Base-by-base conservation (phyloP, 2,113 vertebrate genomes). In the Tupaia chinensis region DNA sequence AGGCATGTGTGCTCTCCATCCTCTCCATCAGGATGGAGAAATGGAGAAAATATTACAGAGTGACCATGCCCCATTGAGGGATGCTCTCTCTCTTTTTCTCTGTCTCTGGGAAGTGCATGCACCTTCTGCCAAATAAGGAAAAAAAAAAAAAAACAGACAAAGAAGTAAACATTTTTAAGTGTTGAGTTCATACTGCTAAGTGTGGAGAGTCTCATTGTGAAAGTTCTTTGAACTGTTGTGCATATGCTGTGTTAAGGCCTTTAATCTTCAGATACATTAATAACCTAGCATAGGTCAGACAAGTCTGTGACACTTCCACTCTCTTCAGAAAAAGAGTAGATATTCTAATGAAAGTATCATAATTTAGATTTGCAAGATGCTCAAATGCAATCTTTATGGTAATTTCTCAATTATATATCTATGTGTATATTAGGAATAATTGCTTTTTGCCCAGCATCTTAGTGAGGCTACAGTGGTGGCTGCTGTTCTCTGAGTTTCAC, bases 241-340 rank as follows among this genome's bases (percentile, higher is more conserved):
- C 70, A 7, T 83, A 54, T 83, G 16, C 10, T 88, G 9, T 58
- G 32, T 73, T 94, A 72, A 82, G 4, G 63, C 70, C 68, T 7
- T 58, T 92, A 92, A 89, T 79, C 56, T 58, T 92, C 27, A 89
- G 85, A 95, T 60, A 54, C 54, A 65, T 70, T 10, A 60, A 61
- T 82, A 89, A 79, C n/a, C 54, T 83, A 86, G 29, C 19, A 61
- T 9, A 88, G 10, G 17, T 76, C 25, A 92, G 76, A 20, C 58
- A 78, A 89, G n/a, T 63, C 53, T 17, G 53, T 60, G 53, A 63
- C 60, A 80, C 94, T 95, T 88, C 72, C 29, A 73, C 16, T 87
- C n/a, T 93, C 69, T 65, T 32, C 70, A 94, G 54, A 94, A 85
- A 96, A 91, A 91, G 80, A 87, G 61, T 69, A 22, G 54, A 68